Base-by-base conservation (phyloP, 2,888 invertebrate species). In the Eurytoma adleriae region DNA sequence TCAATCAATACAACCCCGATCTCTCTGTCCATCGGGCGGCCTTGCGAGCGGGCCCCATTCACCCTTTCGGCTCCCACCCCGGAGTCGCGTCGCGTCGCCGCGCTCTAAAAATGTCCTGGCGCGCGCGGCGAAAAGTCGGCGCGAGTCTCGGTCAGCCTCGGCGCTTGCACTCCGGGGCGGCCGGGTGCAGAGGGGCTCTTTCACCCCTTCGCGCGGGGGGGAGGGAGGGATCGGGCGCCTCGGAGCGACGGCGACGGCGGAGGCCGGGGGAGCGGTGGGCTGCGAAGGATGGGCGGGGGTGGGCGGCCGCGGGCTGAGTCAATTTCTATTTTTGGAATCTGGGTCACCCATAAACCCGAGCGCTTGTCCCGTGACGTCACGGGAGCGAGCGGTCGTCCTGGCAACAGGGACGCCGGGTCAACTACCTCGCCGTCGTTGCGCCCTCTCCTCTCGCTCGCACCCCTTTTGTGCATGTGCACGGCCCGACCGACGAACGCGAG, bases 361-460 rank as follows among this genome's bases (percentile, higher is more conserved):
- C 69, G 88, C 85, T 88, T 86, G 88, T 89, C 89, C 89, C 87
- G 89, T 90, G 90, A 90, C 90, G 90, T 90, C 90, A 90, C 89
- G 83, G 89, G 89, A 87, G 79, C 54, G 50, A 66, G 84, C 85
- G 87, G 87, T 88, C 85, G 89, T 89, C 90, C 87, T 89, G 87
- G 90, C 87, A 90, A 90, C 89, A 88, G 85, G 85, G 83, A 88
- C 86, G 87, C 85, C 85, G 85, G 89, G 88, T 90, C 89, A 88
- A 86, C 85, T 86, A 90, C 89, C 89, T 81, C 71, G 71, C 74
- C 57, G 50, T 20, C 54, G 27, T 7, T 13, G 20, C 40, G 18
- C 20, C 10, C 24, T 27, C n/a, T 54, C 4, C 12, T 5, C 1
- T 16, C 20, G 3, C 56, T 57, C 16, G 67, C 20, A n/a, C 30